Evolutionary conservation across 2,113 vertebrate species (phyloP), one percentile per base, ranked within the genome.

Genomic region (Toxostoma redivivum): DNA sequence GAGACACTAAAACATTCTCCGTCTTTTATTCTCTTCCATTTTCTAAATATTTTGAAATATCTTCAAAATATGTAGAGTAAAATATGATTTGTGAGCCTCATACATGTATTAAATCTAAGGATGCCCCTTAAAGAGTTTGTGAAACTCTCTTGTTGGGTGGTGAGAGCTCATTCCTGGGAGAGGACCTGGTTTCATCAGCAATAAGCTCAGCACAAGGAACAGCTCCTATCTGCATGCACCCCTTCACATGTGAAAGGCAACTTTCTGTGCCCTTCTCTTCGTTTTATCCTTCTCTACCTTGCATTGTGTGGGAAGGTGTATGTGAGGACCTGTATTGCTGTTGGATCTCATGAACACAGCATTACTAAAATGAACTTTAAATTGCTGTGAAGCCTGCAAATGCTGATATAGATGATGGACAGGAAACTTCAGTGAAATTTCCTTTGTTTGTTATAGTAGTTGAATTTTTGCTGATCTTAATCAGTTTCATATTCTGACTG

Each of bases 381-480:
- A 88, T 83, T 84, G 38, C 76, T 78, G 31, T 65, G 84, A 57
- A 89, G 65, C 30, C 88, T 97, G 94, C 73, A 92, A 93, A 94
- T 7, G 7, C 72, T 81, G 88, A 84, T 91, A 81, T 22, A 94
- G 89, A 93, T 91, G 95, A 95, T 44, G 67, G 95, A 86, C 84
- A 82, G 92, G 44, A 86, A 96, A 92, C 66, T 95, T 95, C 58
- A 78, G 71, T 60, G 79, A 96, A 88, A 25, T 90, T 92, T 56
- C n/a, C 70, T 95, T 95, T 97, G 89, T 95, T 94, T 96, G 45
- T 70, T 81, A 74, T 16, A 74, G 35, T 80, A 78, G 88, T 86
- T 97, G 96, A 97, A 93, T 91, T 92, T 93, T 78, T 92, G 64
- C 90, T 96, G 96, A 98, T 98, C 90, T 57, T 96, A 97, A 97